Evolutionary conservation across 2,797 vertebrate species (phyloP).

Genomic region (Cyprinella venusta): DNA sequence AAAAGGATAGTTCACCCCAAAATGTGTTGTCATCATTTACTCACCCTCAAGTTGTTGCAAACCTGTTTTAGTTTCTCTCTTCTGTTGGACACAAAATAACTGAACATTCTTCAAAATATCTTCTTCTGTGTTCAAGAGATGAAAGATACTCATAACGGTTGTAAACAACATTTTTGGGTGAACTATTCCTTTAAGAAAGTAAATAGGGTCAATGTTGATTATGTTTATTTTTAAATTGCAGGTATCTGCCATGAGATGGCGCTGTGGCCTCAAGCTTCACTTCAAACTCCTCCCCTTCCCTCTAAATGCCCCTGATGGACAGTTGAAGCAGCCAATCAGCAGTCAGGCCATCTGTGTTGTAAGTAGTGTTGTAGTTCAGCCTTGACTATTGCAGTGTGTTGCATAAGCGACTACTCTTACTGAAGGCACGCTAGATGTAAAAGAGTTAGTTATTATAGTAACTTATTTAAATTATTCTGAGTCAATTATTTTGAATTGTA

Average conservation of each 20-base stretch:
- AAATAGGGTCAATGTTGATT: neutral
- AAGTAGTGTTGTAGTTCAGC: slow-evolving; percentile 11
- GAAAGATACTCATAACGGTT: neutral
- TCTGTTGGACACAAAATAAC: too few relatives aligned
- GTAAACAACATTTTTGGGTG: neutral
- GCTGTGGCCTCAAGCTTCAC: neutral
- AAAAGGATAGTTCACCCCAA: too few relatives aligned
- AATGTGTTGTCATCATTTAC: too few relatives aligned
- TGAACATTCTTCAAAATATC: too few relatives aligned
- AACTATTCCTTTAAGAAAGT: neutral
- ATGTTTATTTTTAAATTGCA: neutral
- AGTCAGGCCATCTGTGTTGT: neutral
- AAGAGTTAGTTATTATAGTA: neutral
- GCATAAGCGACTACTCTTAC: slow-evolving; percentile 36
- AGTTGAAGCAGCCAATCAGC: slow-evolving; percentile 39
- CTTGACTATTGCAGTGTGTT: slow-evolving; percentile 48
- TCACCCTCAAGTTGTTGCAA: too few relatives aligned
- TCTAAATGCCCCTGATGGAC: neutral
- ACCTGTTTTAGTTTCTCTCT: too few relatives aligned
- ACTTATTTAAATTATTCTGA: neutral
- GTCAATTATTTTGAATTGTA: slow-evolving; percentile 7
- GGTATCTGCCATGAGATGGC: slow-evolving; percentile 20
- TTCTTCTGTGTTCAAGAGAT: neutral
- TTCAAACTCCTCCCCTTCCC: neutral
- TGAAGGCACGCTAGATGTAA: neutral